Percentiles rank a stretch among this genome's conserved stretches.
phyloP scores from a whole-genome alignment of 2,888 invertebrate genomes.

The Xestia rhomboidea region DNA sequence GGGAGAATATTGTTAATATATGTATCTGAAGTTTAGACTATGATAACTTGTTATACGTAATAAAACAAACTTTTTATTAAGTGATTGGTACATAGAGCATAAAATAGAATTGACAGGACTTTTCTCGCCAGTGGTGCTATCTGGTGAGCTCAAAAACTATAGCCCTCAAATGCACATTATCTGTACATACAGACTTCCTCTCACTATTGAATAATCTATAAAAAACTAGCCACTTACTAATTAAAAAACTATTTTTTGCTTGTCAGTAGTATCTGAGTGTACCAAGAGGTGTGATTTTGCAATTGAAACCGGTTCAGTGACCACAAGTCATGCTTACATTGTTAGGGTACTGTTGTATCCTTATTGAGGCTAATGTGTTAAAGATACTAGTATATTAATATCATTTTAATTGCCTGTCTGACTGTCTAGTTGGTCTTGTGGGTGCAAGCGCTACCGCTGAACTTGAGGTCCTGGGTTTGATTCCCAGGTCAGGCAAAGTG shows the following conservation, averaged over 20 bases:
- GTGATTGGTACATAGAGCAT: no score
- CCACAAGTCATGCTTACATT: slow-evolving; percentile 43
- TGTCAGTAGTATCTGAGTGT: neutral
- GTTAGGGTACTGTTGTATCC: slow-evolving; percentile 15
- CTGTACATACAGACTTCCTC: neutral
- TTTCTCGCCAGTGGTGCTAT: no score
- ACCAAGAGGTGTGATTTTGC: slow-evolving; percentile 26
- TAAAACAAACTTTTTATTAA: no score
- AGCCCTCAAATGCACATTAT: neutral
- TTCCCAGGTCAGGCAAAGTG: neutral
- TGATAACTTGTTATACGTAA: no score
- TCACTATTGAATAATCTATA: neutral
- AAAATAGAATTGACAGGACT: no score
- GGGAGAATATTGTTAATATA: no score
- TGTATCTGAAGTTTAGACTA: no score
- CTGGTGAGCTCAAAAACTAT: no score
- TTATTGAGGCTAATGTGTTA: neutral
- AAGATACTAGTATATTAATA: neutral
- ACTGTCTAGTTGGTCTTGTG: neutral
- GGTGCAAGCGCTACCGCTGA: neutral
- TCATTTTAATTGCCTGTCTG: neutral
- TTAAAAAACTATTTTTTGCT: slow-evolving; percentile 1
- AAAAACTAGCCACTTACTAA: neutral
- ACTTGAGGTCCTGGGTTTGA: neutral
- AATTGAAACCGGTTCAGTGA: slow-evolving; percentile 39